These are phyloP conservation scores for Tolmerus cingulatus DNA, from an alignment of 2,888 invertebrate species.

Conservation along the genomic window DNA sequence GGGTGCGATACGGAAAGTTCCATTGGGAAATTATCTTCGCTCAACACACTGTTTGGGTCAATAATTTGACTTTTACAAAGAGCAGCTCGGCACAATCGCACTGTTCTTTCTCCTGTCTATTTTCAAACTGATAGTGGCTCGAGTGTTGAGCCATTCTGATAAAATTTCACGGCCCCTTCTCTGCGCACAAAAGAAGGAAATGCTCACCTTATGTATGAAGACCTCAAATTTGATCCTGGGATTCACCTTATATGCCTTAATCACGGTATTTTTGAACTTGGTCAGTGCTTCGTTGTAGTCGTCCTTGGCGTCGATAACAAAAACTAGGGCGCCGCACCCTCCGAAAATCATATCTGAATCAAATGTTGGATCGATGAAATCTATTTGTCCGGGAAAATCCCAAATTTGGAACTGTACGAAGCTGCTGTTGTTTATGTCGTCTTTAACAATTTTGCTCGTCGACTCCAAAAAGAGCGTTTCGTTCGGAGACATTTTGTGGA, in stretches of 20 bases:
- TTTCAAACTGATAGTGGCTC: background rate
- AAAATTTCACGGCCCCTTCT: background rate
- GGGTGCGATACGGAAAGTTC: background rate
- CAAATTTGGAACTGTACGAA: constrained; percentile 99
- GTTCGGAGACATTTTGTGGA: constrained; percentile 99
- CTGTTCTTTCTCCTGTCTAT: background rate
- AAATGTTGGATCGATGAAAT: constrained; percentile 95
- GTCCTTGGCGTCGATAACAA: constrained; percentile 98
- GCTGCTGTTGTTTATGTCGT: constrained; percentile 93
- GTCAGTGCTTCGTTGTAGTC: constrained; percentile 96
- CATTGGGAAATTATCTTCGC: background rate
- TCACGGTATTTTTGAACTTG: constrained; percentile 91
- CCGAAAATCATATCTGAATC: constrained; percentile 97
- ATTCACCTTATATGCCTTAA: constrained; percentile 95
- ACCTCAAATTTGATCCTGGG: constrained; percentile 96
- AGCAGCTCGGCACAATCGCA: background rate
- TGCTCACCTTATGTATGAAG: constrained; percentile 91
- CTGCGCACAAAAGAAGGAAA: background rate
- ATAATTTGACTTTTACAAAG: background rate
- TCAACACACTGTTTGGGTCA: background rate
- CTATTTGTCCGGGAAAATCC: constrained; percentile 99
- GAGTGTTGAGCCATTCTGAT: background rate
- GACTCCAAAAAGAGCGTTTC: constrained; percentile 98
- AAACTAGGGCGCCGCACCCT: constrained; percentile 96
- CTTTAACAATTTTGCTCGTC: constrained; percentile 97